These are phyloP conservation scores for Scomber scombrus DNA, from an alignment of 2,113 vertebrate genomes.

Conservation along the genomic window DNA sequence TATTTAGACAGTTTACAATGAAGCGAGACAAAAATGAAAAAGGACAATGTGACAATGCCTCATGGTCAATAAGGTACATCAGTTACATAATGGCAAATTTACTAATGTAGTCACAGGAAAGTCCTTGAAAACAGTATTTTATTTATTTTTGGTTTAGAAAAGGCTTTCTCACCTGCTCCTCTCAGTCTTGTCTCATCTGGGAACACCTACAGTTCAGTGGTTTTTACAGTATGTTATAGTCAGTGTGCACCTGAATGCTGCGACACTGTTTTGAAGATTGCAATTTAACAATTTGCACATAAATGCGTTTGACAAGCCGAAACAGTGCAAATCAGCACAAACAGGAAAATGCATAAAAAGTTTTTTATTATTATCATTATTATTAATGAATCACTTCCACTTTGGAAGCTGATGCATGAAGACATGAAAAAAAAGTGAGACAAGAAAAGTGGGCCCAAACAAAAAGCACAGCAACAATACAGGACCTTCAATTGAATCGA, in stretches of 20 bases:
- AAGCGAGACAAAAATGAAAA: slow-evolving; percentile 4
- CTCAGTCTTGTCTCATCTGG: neutral
- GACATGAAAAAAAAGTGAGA: slow-evolving; percentile 72
- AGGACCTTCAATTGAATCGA: slow-evolving; percentile 79
- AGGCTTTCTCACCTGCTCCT: neutral
- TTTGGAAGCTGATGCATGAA: slow-evolving; percentile 70
- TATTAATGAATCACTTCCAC: slow-evolving; percentile 70
- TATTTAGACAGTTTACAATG: neutral
- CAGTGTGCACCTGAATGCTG: neutral
- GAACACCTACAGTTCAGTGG: neutral
- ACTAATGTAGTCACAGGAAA: neutral
- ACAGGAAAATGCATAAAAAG: slow-evolving; percentile 79
- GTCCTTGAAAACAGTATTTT: neutral
- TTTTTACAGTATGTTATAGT: too few species aligned
- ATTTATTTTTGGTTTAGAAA: too few species aligned
- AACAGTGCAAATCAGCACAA: slow-evolving; percentile 17
- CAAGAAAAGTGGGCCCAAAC: slow-evolving; percentile 76
- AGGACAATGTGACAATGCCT: neutral
- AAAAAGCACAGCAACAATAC: slow-evolving; percentile 75
- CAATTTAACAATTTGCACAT: neutral
- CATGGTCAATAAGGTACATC: neutral
- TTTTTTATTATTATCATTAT: slow-evolving; percentile 72
- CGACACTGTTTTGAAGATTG: neutral
- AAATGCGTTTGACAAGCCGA: neutral
- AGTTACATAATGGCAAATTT: neutral